Percentiles rank a stretch among this genome's conserved stretches.
Evolutionary conservation across 2,113 vertebrate species (phyloP).

Genomic region (Gallinago jamesoni): DNA sequence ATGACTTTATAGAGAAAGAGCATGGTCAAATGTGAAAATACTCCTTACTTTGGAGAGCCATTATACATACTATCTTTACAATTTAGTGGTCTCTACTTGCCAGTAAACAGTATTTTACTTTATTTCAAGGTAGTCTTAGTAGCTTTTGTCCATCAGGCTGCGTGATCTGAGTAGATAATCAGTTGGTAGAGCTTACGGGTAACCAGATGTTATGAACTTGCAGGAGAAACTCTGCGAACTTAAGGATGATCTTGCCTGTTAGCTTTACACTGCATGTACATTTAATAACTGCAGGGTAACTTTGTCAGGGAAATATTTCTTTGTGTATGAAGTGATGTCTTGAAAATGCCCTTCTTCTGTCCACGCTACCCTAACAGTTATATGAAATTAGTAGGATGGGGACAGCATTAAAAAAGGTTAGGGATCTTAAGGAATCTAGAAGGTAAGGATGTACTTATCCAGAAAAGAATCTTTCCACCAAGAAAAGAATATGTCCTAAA

Average conservation of each 20-base stretch:
- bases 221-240: not conserved
- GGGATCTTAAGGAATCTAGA: not conserved
- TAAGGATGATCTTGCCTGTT: not conserved
- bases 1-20: not conserved
- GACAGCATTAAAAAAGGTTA: not conserved
- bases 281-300: not conserved
- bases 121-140: not conserved
- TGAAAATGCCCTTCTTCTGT: not conserved
- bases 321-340: not conserved
- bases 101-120: not conserved
- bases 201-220: not conserved
- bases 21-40: not conserved
- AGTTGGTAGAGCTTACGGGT: not conserved
- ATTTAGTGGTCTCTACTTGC: not conserved
- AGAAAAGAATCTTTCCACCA: not conserved
- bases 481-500: not conserved
- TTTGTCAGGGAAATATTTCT: not conserved
- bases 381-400: not conserved
- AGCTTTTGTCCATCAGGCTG: not conserved
- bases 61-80: not conserved
- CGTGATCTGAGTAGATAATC: not conserved
- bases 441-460: not conserved
- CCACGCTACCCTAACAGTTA: not conserved
- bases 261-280: not conserved
- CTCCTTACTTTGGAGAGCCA: not conserved